These are phyloP conservation scores for Lycophotia porphyrea DNA, from an alignment of 2,888 invertebrate genomes.

Conservation along the genomic window DNA sequence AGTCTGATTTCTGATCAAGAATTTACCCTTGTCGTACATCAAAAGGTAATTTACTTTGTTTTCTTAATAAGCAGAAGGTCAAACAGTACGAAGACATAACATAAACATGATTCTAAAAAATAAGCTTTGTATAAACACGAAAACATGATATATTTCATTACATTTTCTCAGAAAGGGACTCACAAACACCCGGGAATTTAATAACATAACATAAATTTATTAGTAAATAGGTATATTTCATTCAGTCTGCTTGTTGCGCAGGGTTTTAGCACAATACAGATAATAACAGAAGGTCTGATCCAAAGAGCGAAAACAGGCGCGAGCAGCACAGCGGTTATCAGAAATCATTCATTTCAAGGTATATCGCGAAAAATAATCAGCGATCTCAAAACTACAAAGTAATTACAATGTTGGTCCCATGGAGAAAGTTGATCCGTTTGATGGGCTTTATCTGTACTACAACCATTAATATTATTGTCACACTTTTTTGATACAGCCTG, in stretches of 20 bases:
- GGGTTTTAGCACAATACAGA: neutral
- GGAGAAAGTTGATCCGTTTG: too few relatives aligned
- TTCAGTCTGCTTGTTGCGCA: slow-evolving; percentile 3
- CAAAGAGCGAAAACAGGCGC: neutral
- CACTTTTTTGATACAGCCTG: too few relatives aligned
- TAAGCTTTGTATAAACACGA: slow-evolving; percentile 16
- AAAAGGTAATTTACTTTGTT: slow-evolving; percentile 7
- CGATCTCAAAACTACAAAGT: too few relatives aligned
- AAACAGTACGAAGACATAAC: neutral
- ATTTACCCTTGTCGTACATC: neutral
- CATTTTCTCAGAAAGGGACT: slow-evolving; percentile 15
- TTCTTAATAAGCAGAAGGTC: neutral
- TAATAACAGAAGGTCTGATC: neutral
- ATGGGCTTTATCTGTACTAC: too few relatives aligned
- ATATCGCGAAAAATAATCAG: too few relatives aligned
- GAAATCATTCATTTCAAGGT: neutral
- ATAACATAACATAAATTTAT: slow-evolving; percentile 26
- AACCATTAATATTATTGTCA: too few relatives aligned
- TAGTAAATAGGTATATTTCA: slow-evolving; percentile 13
- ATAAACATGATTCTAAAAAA: slow-evolving; percentile 9
- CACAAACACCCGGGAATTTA: slow-evolving; percentile 5
- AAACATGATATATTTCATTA: slow-evolving; percentile 32
- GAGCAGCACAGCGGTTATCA: neutral
- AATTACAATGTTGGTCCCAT: too few relatives aligned
- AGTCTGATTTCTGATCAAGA: slow-evolving; percentile 2